Evolutionary conservation across 2,113 vertebrate species (phyloP), one percentile per base, ranked within the genome.

Genomic region (Mormyrus iriodes): DNA sequence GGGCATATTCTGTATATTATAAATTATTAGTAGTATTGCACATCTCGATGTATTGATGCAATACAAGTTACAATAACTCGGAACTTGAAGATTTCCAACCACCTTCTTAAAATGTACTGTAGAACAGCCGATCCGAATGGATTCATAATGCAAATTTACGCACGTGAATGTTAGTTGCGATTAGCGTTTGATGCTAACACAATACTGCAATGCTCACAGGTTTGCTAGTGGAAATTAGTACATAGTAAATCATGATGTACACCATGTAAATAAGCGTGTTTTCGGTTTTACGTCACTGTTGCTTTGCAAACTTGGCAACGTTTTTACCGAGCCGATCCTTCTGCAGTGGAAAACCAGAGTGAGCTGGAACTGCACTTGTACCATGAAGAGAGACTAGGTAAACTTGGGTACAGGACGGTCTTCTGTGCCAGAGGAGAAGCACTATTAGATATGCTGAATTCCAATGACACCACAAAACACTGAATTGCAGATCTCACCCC

Each of bases 401-500:
- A n/a, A n/a, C n/a, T n/a, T n/a, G n/a, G n/a, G n/a, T 65, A 10
- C 61, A 12, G n/a, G 2, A 27, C 9, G 8, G n/a, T 27, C 58
- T 3, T 65, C 8, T n/a, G 27, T 65, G 58, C 58, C 58, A 27
- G 58, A 27, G n/a, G 58, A n/a, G 27, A 65, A 9, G 58, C 58
- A 65, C 58, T 24, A 27, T 65, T 65, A 65, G 58, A 65, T 65
- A 10, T 8, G 27, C 58, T 10, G 58, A 65, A 79, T 35, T 46
- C 17, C 17, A 39, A 21, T 82, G 76, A 35, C 27, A 79, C 35
- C 76, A 24, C 35, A 15, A 82, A 24, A 39, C 76, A 46, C 35
- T 86, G 9, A 21, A 53, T 35, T 86, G 27, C 27, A 27, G 13
- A 31, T 13, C 12, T 55, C 3, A 24, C 92, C 92, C 87, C 89